Base-by-base conservation (phyloP, 1,140 invertebrate genomes). In the Trissolcus basalis region DNA sequence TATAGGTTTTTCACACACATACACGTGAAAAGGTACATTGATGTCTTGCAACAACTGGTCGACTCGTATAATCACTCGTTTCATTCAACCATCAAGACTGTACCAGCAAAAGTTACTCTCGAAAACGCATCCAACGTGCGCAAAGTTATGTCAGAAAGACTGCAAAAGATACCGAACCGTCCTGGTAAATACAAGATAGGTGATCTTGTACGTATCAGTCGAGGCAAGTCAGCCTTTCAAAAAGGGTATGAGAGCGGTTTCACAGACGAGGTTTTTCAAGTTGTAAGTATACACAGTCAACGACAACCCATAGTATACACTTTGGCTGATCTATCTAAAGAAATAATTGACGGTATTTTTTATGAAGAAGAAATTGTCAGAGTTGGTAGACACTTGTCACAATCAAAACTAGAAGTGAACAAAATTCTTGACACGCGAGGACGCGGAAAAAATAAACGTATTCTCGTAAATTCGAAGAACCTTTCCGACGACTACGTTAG, bases 1-100 rank as follows among this genome's bases (percentile, higher is more conserved):
- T 80, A 70, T 72, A 72, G 76, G 1, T 80, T 67, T 63, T 80
- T 71, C 47, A 71, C 77, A 0, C 15, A 58, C 47, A 45, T 19
- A 0, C 4, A 36, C 5, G 12, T 13, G 0, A 61, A 67, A 67
- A 14, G 36, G 6, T 65, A 61, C 36, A 15, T 74, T 13, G 49
- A 59, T 41, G 32, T 72, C 33, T 72, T 65, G 13, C 44, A 71
- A 41, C 5, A 9, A 4, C 11, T 67, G 0, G 58, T 79, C 0
- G 3, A 53, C 10, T 35, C 39, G 5, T 43, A 43, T n/a, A 43
- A 43, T n/a, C 5, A n/a, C 11, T 43, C 39, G 7, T 43, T 9
- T n/a, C 39, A 43, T 43, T 8, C 11, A 6, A n/a, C 39, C 4
- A 43, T 43, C 8, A 43, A 43, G 12, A 43, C 11, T 7, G 39